Evolutionary conservation across 2,797 vertebrate species (phyloP).

Genomic region (Ctenopoma multispine): DNA sequence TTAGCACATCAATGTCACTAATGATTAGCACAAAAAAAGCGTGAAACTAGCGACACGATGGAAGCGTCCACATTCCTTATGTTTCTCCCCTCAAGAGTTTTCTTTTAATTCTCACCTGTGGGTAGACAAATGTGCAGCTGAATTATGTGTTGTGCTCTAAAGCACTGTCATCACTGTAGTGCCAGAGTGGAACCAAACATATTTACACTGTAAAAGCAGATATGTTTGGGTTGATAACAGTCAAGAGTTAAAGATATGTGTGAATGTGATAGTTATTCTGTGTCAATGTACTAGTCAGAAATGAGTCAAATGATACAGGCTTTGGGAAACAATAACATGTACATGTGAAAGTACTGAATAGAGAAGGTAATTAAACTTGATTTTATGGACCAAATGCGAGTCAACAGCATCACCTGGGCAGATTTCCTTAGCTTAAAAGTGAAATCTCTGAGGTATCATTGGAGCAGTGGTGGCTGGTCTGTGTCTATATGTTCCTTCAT

Average conservation of each 20-base stretch:
- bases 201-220: neutral
- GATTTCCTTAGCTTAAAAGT: neutral
- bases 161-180: too few relatives aligned
- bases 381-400: neutral
- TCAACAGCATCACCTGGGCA: neutral
- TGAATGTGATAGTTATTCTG: neutral
- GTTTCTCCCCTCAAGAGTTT: too few relatives aligned
- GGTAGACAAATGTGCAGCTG: too few relatives aligned
- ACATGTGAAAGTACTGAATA: neutral
- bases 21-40: neutral
- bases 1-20: neutral
- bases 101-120: too few relatives aligned
- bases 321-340: neutral
- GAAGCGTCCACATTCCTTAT: too few relatives aligned
- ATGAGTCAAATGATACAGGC: neutral
- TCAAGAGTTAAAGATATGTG: neutral
- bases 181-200: too few relatives aligned
- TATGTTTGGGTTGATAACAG: neutral
- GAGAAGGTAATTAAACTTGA: neutral
- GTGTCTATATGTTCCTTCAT: conserved; percentile 7
- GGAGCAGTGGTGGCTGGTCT: neutral
- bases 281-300: neutral
- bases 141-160: too few relatives aligned
- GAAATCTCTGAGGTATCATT: neutral
- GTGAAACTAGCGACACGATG: neutral